Conservation (phyloP, 2,888 invertebrate genomes). For the Synergus gifuensis region DNA sequence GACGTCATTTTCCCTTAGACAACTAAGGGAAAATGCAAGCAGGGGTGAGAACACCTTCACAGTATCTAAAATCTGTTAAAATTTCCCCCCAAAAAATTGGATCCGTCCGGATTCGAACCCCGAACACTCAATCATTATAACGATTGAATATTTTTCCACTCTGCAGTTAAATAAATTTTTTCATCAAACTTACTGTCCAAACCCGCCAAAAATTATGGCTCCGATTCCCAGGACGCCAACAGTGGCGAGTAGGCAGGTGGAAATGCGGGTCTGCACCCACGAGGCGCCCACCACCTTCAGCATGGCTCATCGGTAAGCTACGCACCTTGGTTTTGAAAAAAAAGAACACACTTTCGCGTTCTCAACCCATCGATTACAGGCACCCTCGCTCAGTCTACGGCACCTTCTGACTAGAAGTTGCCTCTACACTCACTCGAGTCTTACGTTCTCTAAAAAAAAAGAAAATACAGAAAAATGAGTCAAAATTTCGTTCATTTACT, state of each 20-base stretch:
- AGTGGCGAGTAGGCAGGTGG: slow-evolving; percentile 85
- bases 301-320: slow-evolving; percentile 79
- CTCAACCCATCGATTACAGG: slow-evolving; percentile 77
- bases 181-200: slow-evolving; percentile 80
- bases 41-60: no score
- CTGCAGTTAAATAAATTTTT: no score
- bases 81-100: neutral
- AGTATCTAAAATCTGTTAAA: neutral
- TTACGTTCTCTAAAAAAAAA: slow-evolving; percentile 55
- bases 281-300: slow-evolving; percentile 89
- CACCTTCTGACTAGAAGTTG: slow-evolving; percentile 58
- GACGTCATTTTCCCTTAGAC: no score
- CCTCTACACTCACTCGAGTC: slow-evolving; percentile 51
- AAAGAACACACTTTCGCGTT: slow-evolving; percentile 67
- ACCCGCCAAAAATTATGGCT: slow-evolving; percentile 85
- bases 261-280: slow-evolving; percentile 87
- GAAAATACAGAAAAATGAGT: neutral
- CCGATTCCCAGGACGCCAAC: slow-evolving; percentile 85
- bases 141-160: neutral
- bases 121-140: neutral
- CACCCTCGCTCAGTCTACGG: slow-evolving; percentile 61
- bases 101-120: slow-evolving; percentile 13
- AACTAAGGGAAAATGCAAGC: no score
- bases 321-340: slow-evolving; percentile 65
- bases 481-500: neutral